Conservation (phyloP, 2,888 invertebrate species). For the Morpho helenor region DNA sequence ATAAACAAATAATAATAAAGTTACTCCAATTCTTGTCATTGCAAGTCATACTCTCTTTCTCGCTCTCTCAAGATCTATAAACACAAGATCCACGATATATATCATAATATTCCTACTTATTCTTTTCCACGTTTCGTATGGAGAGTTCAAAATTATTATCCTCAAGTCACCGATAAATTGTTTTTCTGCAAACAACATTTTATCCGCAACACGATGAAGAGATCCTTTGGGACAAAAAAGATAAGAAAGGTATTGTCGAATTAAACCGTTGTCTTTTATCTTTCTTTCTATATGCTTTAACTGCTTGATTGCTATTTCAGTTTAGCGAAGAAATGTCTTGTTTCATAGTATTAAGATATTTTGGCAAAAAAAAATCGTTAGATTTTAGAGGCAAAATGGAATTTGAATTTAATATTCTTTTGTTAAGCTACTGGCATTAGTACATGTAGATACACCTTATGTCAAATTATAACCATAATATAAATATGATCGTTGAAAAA, state of each 20-base stretch:
- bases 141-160: conserved; percentile 33
- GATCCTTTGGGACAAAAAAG: conserved; percentile 14
- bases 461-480: too few species aligned
- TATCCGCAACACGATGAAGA: conserved; percentile 23
- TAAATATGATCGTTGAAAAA: too few species aligned
- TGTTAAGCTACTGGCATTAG: too few species aligned
- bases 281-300: conserved; percentile 19
- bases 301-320: conserved; percentile 8
- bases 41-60: too few species aligned
- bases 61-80: conserved; percentile 28
- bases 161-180: conserved; percentile 30
- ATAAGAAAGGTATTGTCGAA: conserved; percentile 23
- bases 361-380: too few species aligned
- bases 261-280: conserved; percentile 22
- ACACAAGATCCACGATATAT: conserved; percentile 29
- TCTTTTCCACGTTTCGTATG: conserved; percentile 12
- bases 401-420: too few species aligned
- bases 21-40: too few species aligned
- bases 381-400: too few species aligned
- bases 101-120: conserved; percentile 4
- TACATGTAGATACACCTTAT: too few species aligned
- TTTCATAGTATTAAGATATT: background rate
- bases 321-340: background rate
- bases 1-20: too few species aligned
- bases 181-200: conserved; percentile 24